Percentiles rank a stretch among this genome's conserved stretches.
Conservation (phyloP, 1,140 invertebrate genomes). For the Drosophila kepulauana region DNA sequence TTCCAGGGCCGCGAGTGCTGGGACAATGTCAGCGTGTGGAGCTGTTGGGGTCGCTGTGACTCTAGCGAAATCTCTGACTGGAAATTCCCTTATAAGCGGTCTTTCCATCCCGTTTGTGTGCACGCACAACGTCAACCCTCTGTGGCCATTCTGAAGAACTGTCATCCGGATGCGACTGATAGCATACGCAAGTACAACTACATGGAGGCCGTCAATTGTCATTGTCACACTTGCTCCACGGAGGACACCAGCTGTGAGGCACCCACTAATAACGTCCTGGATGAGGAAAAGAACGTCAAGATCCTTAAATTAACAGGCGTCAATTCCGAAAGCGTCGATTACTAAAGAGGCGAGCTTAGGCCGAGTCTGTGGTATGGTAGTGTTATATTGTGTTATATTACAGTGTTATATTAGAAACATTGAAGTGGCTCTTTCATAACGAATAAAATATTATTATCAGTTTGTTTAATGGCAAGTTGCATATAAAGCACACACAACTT, state of each 20-base stretch:
- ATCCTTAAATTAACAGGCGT: conserved; percentile 67
- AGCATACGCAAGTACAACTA: conserved; percentile 87
- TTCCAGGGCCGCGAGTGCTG: conserved; percentile 71
- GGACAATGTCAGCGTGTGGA: conserved; percentile 90
- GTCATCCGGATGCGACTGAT: conserved; percentile 87
- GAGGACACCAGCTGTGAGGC: conserved; percentile 83
- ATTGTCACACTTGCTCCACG: conserved; percentile 86
- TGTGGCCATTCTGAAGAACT: conserved; percentile 87
- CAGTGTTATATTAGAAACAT: conserved; percentile 13
- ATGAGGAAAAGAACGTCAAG: conserved; percentile 55
- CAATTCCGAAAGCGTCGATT: conserved; percentile 70
- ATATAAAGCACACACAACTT: conserved; percentile 50
- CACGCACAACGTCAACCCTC: conserved; percentile 88
- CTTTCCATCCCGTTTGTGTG: conserved; percentile 93
- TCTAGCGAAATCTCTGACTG: conserved; percentile 94
- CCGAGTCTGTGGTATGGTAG: conserved; percentile 20
- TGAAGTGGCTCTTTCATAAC: conserved; percentile 12
- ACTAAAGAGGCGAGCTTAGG: conserved; percentile 42
- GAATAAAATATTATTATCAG: conserved; percentile 49
- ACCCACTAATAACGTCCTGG: conserved; percentile 69
- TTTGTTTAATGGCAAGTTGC: conserved; percentile 51
- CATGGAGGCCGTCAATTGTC: conserved; percentile 88
- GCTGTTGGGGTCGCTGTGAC: conserved; percentile 93
- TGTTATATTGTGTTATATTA: conserved; percentile 1
- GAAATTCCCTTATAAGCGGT: conserved; percentile 94